These are phyloP conservation scores for Sicus ferrugineus DNA, from an alignment of 2,888 invertebrate genomes.

Conservation along the genomic window DNA sequence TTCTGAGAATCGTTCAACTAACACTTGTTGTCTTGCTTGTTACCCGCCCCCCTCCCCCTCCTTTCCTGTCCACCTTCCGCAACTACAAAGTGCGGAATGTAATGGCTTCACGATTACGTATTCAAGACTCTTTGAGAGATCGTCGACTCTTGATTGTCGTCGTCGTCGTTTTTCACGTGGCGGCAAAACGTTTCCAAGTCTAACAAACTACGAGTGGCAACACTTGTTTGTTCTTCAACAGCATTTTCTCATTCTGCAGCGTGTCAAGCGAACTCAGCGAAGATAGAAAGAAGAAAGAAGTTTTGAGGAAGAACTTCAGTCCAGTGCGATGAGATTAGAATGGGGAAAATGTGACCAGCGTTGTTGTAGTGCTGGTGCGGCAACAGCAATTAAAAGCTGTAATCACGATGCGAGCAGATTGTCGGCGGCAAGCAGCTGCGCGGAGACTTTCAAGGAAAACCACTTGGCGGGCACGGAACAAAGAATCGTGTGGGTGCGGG, in stretches of 20 bases:
- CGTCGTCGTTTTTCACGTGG: neutral
- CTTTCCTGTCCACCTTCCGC: neutral
- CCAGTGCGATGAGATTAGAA: neutral
- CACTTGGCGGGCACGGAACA: too few relatives aligned
- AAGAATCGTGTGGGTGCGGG: too few relatives aligned
- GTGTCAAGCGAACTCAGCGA: neutral
- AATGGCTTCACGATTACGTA: neutral
- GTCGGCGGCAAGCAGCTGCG: neutral
- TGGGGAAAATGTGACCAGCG: neutral
- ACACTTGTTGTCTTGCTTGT: neutral
- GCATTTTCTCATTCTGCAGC: neutral
- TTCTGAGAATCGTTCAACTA: neutral
- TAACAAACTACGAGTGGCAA: neutral
- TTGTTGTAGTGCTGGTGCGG: conserved; percentile 22
- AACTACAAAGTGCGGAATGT: too few relatives aligned
- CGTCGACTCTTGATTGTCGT: neutral
- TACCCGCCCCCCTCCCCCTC: neutral
- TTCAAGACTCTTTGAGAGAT: neutral
- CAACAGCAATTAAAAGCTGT: conserved; percentile 35
- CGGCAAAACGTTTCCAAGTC: neutral
- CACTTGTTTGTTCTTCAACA: neutral
- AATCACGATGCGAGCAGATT: conserved; percentile 1
- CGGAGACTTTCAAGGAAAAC: too few relatives aligned
- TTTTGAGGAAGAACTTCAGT: neutral
- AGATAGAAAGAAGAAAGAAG: neutral